Percentiles rank a stretch among this genome's conserved stretches.
Evolutionary conservation across 2,797 vertebrate genomes (phyloP).

Genomic region (Halcyon leucocephala): DNA sequence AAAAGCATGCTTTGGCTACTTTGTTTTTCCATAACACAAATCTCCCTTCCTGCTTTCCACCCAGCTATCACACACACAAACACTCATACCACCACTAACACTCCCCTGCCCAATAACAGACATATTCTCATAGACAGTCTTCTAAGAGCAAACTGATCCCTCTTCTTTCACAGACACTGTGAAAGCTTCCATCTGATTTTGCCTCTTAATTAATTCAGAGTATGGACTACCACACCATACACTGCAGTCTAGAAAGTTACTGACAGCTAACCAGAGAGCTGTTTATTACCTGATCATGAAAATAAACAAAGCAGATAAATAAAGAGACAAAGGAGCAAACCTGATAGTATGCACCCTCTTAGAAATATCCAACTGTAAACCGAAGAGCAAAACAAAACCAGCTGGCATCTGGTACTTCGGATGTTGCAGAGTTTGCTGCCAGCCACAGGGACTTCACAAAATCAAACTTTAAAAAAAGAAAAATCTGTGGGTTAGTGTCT

Average conservation of each 20-base stretch:
- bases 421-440: background rate
- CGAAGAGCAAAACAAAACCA: conserved; percentile 13
- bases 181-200: background rate
- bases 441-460: background rate
- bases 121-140: background rate
- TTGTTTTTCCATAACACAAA: background rate
- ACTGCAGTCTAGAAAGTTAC: background rate
- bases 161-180: background rate
- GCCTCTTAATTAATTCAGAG: background rate
- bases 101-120: background rate
- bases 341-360: background rate
- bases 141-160: background rate
- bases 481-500: background rate
- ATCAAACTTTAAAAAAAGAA: background rate
- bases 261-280: background rate
- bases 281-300: background rate
- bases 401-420: background rate
- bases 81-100: no score
- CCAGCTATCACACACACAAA: background rate
- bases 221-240: background rate
- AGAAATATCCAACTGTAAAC: background rate
- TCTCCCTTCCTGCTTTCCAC: background rate
- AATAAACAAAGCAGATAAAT: background rate
- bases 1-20: background rate
- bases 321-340: background rate